phyloP scores from a whole-genome alignment of 2,888 invertebrate species.

The Agriotes lineatus region DNA sequence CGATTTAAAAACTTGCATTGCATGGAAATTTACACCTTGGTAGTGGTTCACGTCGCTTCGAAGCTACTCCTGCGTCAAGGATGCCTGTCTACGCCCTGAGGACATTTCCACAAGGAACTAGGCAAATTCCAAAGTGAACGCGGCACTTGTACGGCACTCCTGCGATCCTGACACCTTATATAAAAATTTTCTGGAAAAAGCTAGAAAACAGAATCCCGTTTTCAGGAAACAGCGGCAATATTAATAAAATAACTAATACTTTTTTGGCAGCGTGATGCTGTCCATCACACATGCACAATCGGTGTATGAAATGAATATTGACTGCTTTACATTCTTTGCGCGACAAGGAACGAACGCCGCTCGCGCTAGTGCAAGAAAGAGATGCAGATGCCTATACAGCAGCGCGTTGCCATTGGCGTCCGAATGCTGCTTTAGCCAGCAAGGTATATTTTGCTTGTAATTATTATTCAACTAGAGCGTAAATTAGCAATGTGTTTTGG shows the following conservation, averaged over 20 bases:
- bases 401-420: too few species aligned
- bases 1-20: background rate
- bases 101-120: conserved; percentile 36
- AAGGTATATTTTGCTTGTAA: too few species aligned
- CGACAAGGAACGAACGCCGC: background rate
- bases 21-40: background rate
- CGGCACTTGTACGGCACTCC: conserved; percentile 55
- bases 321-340: background rate
- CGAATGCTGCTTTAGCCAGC: too few species aligned
- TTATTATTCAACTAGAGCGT: too few species aligned
- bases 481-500: too few species aligned
- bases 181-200: conserved; percentile 73
- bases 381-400: too few species aligned
- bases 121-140: conserved; percentile 38
- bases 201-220: conserved; percentile 68
- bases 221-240: conserved; percentile 66
- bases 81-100: background rate
- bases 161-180: conserved; percentile 70
- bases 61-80: background rate
- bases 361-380: too few species aligned
- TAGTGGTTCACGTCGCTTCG: background rate
- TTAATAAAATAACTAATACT: conserved; percentile 66
- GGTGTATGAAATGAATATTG: conserved; percentile 18
- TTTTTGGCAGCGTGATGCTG: conserved; percentile 26
- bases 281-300: conserved; percentile 27